A percentile compares a stretch with the other conserved stretches of the same genome.
Evolutionary conservation across 2,113 vertebrate genomes (phyloP).

Genomic region (Lepisosteus osseus): DNA sequence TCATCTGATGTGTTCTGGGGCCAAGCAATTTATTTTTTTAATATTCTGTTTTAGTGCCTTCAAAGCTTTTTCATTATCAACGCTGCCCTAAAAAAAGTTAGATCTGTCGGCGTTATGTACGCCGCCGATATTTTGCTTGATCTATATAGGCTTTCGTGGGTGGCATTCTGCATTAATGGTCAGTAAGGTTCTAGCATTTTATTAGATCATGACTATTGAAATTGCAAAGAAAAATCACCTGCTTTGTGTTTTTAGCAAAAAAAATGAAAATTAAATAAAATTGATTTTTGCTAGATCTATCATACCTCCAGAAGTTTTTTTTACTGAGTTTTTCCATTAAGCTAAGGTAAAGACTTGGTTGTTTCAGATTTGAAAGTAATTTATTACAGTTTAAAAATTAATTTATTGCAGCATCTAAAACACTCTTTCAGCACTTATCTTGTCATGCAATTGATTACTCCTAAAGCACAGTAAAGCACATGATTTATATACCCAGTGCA

Average conservation of each 20-base stretch:
- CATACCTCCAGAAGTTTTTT: too few relatives aligned
- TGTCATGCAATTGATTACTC: constrained; percentile 1
- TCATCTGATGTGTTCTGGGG: neutral
- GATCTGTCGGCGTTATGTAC: neutral
- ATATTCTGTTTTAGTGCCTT: neutral
- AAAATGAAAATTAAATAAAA: neutral
- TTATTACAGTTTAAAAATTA: constrained; percentile 3
- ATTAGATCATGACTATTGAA: neutral
- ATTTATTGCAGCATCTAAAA: constrained; percentile 13
- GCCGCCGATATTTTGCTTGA: neutral
- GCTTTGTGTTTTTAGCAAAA: neutral
- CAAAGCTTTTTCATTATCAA: neutral
- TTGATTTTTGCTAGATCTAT: too few relatives aligned
- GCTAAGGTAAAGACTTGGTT: too few relatives aligned
- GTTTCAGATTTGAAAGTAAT: neutral
- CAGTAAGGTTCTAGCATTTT: too few relatives aligned
- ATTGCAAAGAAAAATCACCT: neutral
- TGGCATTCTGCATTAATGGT: too few relatives aligned
- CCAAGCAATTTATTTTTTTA: constrained; percentile 2
- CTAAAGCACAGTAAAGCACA: neutral
- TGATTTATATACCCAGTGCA: constrained; percentile 12
- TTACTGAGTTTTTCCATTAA: too few relatives aligned
- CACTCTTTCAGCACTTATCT: constrained; percentile 13
- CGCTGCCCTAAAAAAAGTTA: neutral
- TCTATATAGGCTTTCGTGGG: too few relatives aligned